Percentiles rank a stretch among this genome's conserved stretches.
Evolutionary conservation across 2,797 vertebrate genomes (phyloP).

Genomic region (Cephalopachus bancanus): DNA sequence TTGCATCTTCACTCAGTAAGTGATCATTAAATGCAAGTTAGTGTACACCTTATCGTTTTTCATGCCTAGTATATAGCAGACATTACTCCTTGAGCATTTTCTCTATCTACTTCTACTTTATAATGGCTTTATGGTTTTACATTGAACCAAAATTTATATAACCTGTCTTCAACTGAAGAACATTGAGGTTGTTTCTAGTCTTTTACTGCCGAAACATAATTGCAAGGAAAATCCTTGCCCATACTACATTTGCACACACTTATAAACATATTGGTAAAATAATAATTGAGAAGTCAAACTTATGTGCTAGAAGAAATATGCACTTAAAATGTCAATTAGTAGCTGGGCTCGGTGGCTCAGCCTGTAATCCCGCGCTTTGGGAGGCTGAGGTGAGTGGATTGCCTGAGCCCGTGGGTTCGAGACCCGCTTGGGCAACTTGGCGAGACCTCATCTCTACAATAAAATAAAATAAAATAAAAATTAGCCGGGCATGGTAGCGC

Average conservation of each 20-base stretch:
- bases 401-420: no score
- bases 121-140: neutral
- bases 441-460: no score
- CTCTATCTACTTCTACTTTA: neutral
- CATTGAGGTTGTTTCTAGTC: neutral
- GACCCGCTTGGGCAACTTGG: no score
- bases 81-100: neutral
- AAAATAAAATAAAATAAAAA: no score
- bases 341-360: neutral
- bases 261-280: neutral
- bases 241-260: neutral
- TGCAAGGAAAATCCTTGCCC: neutral
- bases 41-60: neutral
- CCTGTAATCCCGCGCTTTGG: no score
- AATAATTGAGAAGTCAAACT: neutral
- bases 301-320: neutral
- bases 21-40: neutral
- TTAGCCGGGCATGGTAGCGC: no score
- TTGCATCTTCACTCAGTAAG: neutral
- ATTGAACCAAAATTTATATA: constrained; percentile 8
- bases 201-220: constrained; percentile 13
- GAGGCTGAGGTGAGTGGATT: no score
- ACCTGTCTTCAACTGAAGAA: neutral
- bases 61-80: neutral
- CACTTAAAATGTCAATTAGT: neutral